Conservation (phyloP, 2,888 invertebrate genomes). For the Pyrrhosoma nymphula region DNA sequence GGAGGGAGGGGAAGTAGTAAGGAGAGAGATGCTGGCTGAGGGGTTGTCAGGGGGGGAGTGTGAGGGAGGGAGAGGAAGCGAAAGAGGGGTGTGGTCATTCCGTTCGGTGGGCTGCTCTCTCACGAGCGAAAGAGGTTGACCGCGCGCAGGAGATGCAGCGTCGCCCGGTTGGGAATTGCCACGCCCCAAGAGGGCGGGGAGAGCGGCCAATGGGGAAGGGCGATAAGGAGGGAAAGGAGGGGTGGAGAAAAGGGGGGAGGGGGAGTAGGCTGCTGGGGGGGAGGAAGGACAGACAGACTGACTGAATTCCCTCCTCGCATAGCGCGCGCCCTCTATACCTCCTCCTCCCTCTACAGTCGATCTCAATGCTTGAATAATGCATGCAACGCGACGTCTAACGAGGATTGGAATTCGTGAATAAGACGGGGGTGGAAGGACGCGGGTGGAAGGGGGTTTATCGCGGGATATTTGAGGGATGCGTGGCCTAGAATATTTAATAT, state of each 20-base stretch:
- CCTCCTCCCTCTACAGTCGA: background rate
- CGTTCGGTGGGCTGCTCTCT: background rate
- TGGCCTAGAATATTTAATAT: constrained; percentile 16
- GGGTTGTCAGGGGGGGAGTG: background rate
- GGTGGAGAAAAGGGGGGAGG: background rate
- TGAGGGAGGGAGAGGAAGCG: background rate
- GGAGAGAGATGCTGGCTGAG: too few species aligned
- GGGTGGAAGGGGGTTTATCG: background rate
- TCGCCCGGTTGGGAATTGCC: background rate
- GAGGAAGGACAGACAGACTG: too few species aligned
- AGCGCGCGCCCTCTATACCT: background rate
- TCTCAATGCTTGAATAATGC: constrained; percentile 54
- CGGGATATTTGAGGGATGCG: constrained; percentile 27
- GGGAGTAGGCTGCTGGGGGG: background rate
- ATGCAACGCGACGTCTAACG: constrained; percentile 34
- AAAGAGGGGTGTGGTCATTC: constrained; percentile 20
- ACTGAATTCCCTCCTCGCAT: background rate
- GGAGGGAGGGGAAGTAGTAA: too few species aligned
- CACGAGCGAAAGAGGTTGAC: background rate
- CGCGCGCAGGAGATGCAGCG: background rate
- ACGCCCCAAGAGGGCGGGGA: constrained; percentile 19
- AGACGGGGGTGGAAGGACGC: constrained; percentile 29
- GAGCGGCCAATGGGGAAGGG: constrained; percentile 23
- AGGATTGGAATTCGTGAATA: constrained; percentile 62
- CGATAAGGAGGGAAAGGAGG: background rate